Evolutionary conservation across 2,797 vertebrate species (phyloP), one percentile per base, ranked within the genome.

Genomic region (Hypotaenidia okinawae): DNA sequence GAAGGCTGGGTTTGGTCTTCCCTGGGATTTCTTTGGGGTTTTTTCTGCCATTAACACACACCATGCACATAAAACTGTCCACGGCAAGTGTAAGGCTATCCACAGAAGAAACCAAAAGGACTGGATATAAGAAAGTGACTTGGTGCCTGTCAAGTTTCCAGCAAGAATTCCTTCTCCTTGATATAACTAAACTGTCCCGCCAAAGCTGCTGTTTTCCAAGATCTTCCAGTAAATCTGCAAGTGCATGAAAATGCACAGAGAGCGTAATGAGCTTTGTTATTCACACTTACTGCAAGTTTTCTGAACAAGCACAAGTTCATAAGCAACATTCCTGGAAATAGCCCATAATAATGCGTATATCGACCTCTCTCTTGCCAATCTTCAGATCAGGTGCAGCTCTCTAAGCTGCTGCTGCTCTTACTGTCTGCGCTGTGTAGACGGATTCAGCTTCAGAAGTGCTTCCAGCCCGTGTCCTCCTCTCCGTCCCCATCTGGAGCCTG

Each of bases 151-250:
- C 55, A 91, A 52, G 47, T 55, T 90, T 85, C 79, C 68, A 77
- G 73, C 54, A 84, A 94, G 63, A 93, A 89, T 66, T 75, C 88
- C 16, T 94, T 93, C 75, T 93, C 88, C 79, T 94, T 91, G 69
- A 85, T 93, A 72, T 55, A 95, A 95, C 64, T 41, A 41, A 90
- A 90, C 10, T 72, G 54, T 94, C 92, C 59, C 28, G 62, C 78
- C 88, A 95, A 87, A 86, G 83, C 72, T 95, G 64, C 64, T 66
- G 64, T 75, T 92, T 95, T 87, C 88, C 88, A 95, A 80, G 81
- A 90, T 58, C 66, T 95, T 78, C 88, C 92, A 92, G 86, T 83
- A 89, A 95, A 91, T 83, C 81, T 80, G 57, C 72, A 72, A 89
- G 61, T 49, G 51, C 91, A 85, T 37, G 88, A 74, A 68, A 87